Percentiles rank a stretch among this genome's conserved stretches.
Evolutionary conservation across 2,797 vertebrate genomes (phyloP).

Genomic region (Eulemur albifrons): DNA sequence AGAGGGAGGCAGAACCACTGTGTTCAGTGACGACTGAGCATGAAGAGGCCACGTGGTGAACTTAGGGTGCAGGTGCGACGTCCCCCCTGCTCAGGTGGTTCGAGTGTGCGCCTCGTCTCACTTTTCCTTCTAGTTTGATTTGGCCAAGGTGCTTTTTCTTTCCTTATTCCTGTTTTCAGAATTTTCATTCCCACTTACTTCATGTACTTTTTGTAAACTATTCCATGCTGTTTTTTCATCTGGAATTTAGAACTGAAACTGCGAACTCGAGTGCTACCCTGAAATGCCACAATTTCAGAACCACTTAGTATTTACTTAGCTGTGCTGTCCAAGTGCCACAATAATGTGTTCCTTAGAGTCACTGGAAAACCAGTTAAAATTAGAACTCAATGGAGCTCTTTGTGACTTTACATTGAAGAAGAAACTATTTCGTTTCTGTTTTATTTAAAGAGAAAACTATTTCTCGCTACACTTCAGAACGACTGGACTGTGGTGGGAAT

Average conservation of each 20-base stretch:
- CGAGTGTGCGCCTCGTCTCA: background rate
- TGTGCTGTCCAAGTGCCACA: background rate
- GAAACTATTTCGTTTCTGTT: background rate
- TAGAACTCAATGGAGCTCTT: background rate
- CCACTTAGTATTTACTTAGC: background rate
- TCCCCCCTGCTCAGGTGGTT: background rate
- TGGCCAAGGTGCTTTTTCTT: background rate
- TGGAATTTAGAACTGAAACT: background rate
- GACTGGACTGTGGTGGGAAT: background rate
- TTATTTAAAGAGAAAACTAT: background rate
- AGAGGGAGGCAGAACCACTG: background rate
- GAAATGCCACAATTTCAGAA: background rate
- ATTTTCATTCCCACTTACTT: background rate
- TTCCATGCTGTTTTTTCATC: background rate
- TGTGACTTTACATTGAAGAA: background rate
- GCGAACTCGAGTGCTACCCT: background rate
- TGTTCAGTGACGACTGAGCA: background rate
- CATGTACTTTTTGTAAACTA: background rate
- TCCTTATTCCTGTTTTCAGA: background rate
- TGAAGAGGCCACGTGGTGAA: background rate
- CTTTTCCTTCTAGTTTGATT: background rate
- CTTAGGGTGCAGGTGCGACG: background rate
- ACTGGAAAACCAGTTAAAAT: background rate
- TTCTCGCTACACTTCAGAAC: background rate
- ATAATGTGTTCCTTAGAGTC: background rate